A percentile compares a stretch with the other conserved stretches of the same genome.
Conservation (phyloP, 92 coral and sea anemone species). For the Porites divaricata region DNA sequence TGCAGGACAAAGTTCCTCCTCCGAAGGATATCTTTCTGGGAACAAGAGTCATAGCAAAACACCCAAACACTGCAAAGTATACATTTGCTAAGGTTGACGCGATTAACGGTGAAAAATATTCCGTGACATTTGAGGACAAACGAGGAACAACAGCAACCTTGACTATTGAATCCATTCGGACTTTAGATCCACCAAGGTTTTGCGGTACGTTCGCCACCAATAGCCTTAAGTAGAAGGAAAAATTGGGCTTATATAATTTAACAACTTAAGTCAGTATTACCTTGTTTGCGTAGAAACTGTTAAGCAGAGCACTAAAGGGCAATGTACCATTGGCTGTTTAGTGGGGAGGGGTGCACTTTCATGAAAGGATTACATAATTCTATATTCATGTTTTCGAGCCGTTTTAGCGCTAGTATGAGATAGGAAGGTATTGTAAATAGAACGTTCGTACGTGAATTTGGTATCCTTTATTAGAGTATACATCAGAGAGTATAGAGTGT, state of each 20-base stretch:
- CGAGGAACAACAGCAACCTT: conserved; percentile 14
- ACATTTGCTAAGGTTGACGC: conserved; percentile 59
- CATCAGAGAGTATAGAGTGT: too few species aligned
- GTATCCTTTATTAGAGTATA: too few species aligned
- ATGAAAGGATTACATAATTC: too few species aligned
- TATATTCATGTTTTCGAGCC: too few species aligned
- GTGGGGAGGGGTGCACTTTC: too few species aligned
- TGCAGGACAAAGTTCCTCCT: conserved; percentile 65
- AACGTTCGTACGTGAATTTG: too few species aligned
- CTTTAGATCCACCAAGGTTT: conserved; percentile 71
- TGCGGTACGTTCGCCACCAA: conserved; percentile 58
- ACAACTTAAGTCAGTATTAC: too few species aligned
- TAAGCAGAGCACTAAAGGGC: too few species aligned
- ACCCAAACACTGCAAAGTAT: conserved; percentile 35
- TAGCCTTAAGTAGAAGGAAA: neutral
- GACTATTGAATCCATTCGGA: conserved; percentile 35
- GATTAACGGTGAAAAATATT: conserved; percentile 30
- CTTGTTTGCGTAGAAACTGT: too few species aligned
- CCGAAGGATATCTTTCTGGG: conserved; percentile 57
- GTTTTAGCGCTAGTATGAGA: too few species aligned
- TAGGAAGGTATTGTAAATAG: too few species aligned
- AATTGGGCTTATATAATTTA: neutral
- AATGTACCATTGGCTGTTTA: too few species aligned
- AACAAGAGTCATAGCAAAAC: conserved; percentile 58
- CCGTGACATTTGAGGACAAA: conserved; percentile 66